Conservation (phyloP, 2,888 invertebrate genomes). For the Petrolisthes cinctipes region DNA sequence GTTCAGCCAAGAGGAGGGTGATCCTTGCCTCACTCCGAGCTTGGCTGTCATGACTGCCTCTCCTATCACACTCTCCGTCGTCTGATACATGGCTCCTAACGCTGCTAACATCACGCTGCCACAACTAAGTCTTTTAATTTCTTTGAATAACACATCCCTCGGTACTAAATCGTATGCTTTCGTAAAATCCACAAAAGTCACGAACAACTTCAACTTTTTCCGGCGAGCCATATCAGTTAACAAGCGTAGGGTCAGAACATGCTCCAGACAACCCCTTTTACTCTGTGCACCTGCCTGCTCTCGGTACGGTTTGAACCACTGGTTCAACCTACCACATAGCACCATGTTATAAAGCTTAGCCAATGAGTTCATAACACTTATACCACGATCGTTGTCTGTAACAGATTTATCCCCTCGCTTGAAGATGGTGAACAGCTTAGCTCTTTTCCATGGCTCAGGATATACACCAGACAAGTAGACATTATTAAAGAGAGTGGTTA, state of each 20-base stretch:
- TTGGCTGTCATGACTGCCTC: no score
- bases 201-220: conserved; percentile 2
- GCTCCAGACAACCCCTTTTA: background rate
- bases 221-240: conserved; percentile 17
- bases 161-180: conserved; percentile 12
- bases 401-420: no score
- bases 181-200: conserved; percentile 10
- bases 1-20: no score
- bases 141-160: background rate
- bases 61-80: no score
- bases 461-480: no score
- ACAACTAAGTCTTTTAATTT: background rate
- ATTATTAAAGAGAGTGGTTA: no score
- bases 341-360: conserved; percentile 14
- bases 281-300: conserved; percentile 13
- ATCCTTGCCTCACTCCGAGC: no score
- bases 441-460: no score
- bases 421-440: no score
- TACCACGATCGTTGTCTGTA: no score
- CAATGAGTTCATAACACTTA: no score
- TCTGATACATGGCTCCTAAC: background rate
- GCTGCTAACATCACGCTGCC: conserved; percentile 1
- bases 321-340: conserved; percentile 4
- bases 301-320: conserved; percentile 19
- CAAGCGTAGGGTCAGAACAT: background rate